Conservation (phyloP, 2,113 vertebrate species). For the Vicugna pacos region DNA sequence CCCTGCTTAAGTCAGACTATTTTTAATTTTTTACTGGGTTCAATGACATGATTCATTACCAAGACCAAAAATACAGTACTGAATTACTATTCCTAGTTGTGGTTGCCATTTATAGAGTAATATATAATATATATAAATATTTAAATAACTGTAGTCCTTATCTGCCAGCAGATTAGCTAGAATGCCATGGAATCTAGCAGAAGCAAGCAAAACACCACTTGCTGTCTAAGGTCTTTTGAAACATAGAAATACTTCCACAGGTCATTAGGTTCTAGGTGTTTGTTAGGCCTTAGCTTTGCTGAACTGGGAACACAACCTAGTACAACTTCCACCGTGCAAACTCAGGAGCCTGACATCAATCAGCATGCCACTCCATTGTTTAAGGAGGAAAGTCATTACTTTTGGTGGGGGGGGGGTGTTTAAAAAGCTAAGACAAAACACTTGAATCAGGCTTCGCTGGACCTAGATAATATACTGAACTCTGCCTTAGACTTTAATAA, state of each 20-base stretch:
- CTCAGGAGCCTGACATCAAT: not conserved
- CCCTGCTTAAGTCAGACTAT: conserved; percentile 48
- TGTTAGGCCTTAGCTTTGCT: not conserved
- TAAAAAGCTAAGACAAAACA: not conserved
- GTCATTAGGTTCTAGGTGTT: not conserved
- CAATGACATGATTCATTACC: conserved; percentile 75
- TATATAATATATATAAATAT: not conserved
- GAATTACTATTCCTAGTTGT: conserved; percentile 58
- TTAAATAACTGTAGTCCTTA: conserved; percentile 19
- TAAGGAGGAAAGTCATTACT: not conserved
- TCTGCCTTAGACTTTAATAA: not conserved
- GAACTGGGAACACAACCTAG: not conserved
- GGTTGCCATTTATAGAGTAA: conserved; percentile 43
- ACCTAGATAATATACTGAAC: not conserved
- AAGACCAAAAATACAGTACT: conserved; percentile 69
- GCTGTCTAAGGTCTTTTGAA: not conserved
- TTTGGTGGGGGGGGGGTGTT: no score
- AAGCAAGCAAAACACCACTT: conserved; percentile 13
- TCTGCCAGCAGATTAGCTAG: conserved; percentile 10
- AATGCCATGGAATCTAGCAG: conserved; percentile 10
- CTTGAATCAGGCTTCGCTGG: not conserved
- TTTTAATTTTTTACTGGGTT: conserved; percentile 68
- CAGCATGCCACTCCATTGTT: not conserved
- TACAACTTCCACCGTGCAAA: not conserved
- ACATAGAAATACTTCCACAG: not conserved